Evolutionary conservation across 2,888 invertebrate genomes (phyloP).

Genomic region (Platycheirus albimanus): DNA sequence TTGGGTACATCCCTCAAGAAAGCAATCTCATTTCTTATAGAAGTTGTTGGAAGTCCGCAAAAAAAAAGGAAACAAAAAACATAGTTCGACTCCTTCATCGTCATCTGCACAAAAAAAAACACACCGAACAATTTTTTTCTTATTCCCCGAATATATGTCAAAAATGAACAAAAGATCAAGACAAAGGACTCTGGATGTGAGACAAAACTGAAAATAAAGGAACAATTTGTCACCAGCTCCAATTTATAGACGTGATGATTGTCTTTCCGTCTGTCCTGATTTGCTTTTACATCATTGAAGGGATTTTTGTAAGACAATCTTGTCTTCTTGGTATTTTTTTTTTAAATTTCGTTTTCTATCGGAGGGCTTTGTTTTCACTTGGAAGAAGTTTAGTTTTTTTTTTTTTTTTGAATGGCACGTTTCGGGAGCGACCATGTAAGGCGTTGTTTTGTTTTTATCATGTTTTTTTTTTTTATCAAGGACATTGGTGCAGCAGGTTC

Average conservation of each 20-base stretch:
- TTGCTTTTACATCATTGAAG: conserved; percentile 52
- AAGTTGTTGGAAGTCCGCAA: conserved; percentile 4
- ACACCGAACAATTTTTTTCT: conserved; percentile 15
- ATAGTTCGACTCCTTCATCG: conserved; percentile 15
- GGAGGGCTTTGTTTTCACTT: conserved; percentile 12
- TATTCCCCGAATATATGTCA: conserved; percentile 50
- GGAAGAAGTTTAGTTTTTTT: neutral
- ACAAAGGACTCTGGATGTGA: conserved; percentile 38
- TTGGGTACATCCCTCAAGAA: conserved; percentile 9
- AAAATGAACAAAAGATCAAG: conserved; percentile 48
- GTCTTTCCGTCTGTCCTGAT: conserved; percentile 39
- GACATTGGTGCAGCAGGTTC: conserved; percentile 36
- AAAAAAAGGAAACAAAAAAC: neutral
- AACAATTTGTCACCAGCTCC: conserved; percentile 60
- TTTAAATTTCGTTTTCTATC: neutral
- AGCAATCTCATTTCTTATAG: conserved; percentile 24
- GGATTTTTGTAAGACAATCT: conserved; percentile 37
- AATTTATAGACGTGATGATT: conserved; percentile 52
- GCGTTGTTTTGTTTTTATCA: conserved; percentile 7
- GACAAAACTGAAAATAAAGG: conserved; percentile 32
- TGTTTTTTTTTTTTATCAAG: conserved; percentile 12
- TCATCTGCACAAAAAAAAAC: conserved; percentile 34
- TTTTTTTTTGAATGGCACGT: conserved; percentile 5
- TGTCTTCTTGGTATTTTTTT: conserved; percentile 1
- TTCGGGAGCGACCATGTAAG: conserved; percentile 41